phyloP scores from a whole-genome alignment of 2,797 vertebrate species.

The Premnoplex brunnescens region DNA sequence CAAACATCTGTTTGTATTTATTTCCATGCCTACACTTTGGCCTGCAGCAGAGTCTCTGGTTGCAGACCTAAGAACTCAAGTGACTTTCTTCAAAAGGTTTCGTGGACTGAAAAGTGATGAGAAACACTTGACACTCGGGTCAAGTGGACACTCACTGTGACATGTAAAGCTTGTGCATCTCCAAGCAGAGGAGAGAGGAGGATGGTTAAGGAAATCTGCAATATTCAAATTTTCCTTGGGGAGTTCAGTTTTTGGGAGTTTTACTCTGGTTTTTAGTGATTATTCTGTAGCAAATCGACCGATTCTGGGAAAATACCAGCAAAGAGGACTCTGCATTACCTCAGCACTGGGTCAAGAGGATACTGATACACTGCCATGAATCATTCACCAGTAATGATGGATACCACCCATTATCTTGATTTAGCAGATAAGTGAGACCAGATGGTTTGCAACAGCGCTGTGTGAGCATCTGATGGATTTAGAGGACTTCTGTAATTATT shows the following conservation, averaged over 20 bases:
- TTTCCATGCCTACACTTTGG: constrained; percentile 7
- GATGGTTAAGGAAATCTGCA: background rate
- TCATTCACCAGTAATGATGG: constrained; percentile 31
- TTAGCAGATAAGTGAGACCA: constrained; percentile 37
- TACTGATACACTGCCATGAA: background rate
- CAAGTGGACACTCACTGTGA: background rate
- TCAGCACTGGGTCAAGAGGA: constrained; percentile 8
- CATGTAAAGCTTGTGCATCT: accelerated
- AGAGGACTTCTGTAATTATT: background rate
- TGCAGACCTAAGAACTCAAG: background rate
- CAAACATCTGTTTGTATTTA: constrained; percentile 46
- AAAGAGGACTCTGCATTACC: background rate
- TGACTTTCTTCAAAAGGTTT: background rate
- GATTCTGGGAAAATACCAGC: background rate
- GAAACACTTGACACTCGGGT: background rate
- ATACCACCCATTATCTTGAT: constrained; percentile 26
- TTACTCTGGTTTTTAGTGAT: background rate
- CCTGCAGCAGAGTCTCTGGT: background rate
- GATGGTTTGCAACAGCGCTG: constrained; percentile 7
- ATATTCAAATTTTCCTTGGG: background rate
- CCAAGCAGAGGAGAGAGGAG: background rate
- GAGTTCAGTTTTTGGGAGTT: background rate
- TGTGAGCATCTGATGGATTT: background rate
- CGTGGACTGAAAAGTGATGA: background rate
- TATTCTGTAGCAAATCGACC: background rate